phyloP scores from a whole-genome alignment of 92 coral and sea anemone species.

The Metridium senile region DNA sequence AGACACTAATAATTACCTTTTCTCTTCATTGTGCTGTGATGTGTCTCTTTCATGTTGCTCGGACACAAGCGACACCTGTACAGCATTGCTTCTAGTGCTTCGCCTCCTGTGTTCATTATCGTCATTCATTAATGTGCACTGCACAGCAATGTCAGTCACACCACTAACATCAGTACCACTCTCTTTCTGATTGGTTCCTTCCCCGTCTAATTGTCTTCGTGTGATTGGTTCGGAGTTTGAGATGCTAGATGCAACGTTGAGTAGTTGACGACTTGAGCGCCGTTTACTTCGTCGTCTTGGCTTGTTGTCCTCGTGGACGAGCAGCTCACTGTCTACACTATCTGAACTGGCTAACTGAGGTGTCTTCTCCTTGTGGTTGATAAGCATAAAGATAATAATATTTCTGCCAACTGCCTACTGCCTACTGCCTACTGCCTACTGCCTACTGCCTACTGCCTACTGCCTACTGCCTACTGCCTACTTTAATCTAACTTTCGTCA shows the following conservation, averaged over 20 bases:
- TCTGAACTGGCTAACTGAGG: constrained; percentile 44
- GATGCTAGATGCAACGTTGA: constrained; percentile 14
- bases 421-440: no score
- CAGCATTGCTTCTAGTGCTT: constrained; percentile 23
- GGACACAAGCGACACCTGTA: constrained; percentile 45
- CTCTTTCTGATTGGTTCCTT: not conserved
- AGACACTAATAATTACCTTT: constrained; percentile 2
- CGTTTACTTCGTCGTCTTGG: not conserved
- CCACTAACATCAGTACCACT: not conserved
- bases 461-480: no score
- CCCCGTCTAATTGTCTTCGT: not conserved
- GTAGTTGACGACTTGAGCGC: not conserved
- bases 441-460: no score
- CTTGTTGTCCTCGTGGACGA: not conserved
- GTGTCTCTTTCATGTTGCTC: not conserved
- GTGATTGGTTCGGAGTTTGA: constrained; percentile 13
- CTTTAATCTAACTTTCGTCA: no score
- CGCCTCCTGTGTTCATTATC: not conserved
- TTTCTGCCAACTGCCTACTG: no score
- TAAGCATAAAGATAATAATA: not conserved
- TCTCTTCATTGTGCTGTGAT: not conserved
- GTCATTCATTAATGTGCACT: constrained; percentile 29
- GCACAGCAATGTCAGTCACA: constrained; percentile 35
- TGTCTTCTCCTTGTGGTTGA: not conserved
- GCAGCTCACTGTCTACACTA: constrained; percentile 33